Conservation (phyloP, 2,113 vertebrate genomes). For the mouse (Mus musculus) region DNA sequence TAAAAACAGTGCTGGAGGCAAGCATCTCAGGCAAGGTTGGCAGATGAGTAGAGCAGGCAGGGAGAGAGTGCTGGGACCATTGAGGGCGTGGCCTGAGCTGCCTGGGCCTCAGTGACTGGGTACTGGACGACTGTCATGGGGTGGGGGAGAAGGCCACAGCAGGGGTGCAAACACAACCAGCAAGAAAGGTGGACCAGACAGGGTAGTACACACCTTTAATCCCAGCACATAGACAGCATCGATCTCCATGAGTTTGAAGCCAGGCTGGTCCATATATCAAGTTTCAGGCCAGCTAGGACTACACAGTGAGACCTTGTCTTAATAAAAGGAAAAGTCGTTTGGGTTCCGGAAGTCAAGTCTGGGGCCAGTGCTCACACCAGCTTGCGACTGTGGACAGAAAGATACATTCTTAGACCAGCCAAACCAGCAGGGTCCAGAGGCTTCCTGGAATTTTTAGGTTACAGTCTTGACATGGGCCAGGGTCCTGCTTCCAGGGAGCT, state of each 20-base stretch:
- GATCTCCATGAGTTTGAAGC: not conserved
- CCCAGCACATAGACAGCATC: not conserved
- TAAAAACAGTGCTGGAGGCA: not conserved
- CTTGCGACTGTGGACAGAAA: too few species aligned
- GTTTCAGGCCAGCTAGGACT: not conserved
- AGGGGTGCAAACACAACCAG: too few species aligned
- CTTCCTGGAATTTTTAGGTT: not conserved
- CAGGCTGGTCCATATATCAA: not conserved
- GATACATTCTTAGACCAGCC: not conserved
- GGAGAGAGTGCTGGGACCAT: not conserved
- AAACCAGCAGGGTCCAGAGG: not conserved
- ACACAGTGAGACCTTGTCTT: not conserved
- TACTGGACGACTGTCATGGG: not conserved
- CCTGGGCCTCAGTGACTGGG: not conserved
- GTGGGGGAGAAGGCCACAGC: not conserved
- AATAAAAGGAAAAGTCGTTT: not conserved
- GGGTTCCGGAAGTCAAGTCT: not conserved
- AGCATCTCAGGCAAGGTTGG: not conserved
- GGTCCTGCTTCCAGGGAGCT: not conserved
- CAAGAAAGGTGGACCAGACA: not conserved
- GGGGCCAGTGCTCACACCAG: not conserved
- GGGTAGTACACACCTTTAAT: not conserved
- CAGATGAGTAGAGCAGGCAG: too few species aligned
- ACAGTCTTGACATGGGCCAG: not conserved
- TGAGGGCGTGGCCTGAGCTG: rapidly evolving